A percentile compares a stretch with the other conserved stretches of the same genome.
Evolutionary conservation across 2,113 vertebrate genomes (phyloP).

Genomic region (Otolemur garnettii): DNA sequence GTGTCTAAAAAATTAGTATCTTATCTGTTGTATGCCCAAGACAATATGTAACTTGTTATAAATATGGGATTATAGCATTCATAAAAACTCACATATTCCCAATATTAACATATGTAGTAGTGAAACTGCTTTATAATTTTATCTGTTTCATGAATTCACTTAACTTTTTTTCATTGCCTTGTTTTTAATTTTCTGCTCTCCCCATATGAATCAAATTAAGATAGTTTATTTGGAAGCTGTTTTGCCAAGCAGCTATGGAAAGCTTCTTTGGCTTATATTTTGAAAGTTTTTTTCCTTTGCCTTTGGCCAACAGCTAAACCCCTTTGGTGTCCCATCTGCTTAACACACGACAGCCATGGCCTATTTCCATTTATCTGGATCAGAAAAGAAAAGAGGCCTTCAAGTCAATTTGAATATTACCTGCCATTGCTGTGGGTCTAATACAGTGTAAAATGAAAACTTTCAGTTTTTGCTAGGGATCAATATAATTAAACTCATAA

Average conservation of each 20-base stretch:
- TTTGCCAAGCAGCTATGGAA: slow-evolving; percentile 80
- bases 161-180: slow-evolving; percentile 69
- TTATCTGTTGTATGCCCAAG: slow-evolving; percentile 1
- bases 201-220: slow-evolving; percentile 77
- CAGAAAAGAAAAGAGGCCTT: slow-evolving; percentile 51
- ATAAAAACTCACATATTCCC: slow-evolving; percentile 16
- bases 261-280: slow-evolving; percentile 79
- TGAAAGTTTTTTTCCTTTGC: slow-evolving; percentile 72
- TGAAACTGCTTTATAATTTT: slow-evolving; percentile 48
- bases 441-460: background rate
- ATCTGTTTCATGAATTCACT: slow-evolving; percentile 62
- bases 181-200: slow-evolving; percentile 81
- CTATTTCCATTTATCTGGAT: slow-evolving; percentile 57
- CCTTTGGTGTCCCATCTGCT: slow-evolving; percentile 73
- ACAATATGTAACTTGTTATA: background rate
- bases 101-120: slow-evolving; percentile 23
- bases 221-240: slow-evolving; percentile 82
- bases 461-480: slow-evolving; percentile 18
- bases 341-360: slow-evolving; percentile 59
- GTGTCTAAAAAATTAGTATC: slow-evolving; percentile 14
- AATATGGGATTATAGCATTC: background rate
- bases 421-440: slow-evolving; percentile 21
- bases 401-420: slow-evolving; percentile 52
- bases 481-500: background rate
- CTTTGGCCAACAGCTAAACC: slow-evolving; percentile 68